These are phyloP conservation scores for Hippopotamyrus pictus DNA, from an alignment of 2,797 vertebrate genomes.

Conservation along the genomic window DNA sequence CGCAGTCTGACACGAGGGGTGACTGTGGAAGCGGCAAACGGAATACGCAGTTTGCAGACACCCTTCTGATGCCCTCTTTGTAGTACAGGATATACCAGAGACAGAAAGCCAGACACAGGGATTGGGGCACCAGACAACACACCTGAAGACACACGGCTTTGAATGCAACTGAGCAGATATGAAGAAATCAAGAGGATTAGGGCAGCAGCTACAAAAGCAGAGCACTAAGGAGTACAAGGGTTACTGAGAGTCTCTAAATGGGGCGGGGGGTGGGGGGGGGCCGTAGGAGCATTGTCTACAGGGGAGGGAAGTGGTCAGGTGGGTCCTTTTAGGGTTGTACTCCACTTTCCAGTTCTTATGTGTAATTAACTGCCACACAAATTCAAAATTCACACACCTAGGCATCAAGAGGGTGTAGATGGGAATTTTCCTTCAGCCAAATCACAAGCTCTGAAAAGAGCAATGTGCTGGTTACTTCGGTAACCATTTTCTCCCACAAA, in stretches of 20 bases:
- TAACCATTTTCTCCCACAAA: neutral
- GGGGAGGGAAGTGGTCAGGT: neutral
- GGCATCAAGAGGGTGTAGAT: neutral
- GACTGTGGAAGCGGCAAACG: neutral
- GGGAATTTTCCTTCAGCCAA: neutral
- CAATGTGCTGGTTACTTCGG: neutral
- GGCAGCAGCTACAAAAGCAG: conserved; percentile 30
- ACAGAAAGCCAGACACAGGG: conserved; percentile 18
- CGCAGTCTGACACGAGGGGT: neutral
- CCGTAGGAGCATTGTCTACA: neutral
- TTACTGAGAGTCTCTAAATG: conserved; percentile 20
- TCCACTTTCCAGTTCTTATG: conserved; percentile 13
- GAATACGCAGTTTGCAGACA: neutral
- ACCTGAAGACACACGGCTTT: conserved; percentile 14
- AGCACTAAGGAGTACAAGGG: conserved; percentile 32
- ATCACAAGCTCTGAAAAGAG: neutral
- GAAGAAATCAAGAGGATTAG: conserved; percentile 38
- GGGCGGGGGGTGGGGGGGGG: neutral
- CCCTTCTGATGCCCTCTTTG: neutral
- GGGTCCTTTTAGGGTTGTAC: neutral
- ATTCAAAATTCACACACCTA: neutral
- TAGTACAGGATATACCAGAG: neutral
- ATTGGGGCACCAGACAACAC: neutral
- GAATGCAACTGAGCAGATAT: conserved; percentile 64
- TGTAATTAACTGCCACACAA: neutral